These are phyloP conservation scores for Pungitius pungitius DNA, from an alignment of 2,113 vertebrate species.

Conservation along the genomic window DNA sequence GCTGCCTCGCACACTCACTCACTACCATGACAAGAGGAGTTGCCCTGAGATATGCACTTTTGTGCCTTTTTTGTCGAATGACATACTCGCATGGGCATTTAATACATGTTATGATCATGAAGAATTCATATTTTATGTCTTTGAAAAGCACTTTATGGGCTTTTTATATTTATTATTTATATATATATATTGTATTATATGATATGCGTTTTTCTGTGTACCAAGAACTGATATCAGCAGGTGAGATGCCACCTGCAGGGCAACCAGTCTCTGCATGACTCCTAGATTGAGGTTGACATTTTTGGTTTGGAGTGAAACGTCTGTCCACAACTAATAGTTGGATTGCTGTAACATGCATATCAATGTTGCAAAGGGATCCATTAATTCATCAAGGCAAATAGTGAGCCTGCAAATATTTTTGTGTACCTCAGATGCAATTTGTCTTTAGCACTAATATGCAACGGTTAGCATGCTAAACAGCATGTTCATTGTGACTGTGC, in stretches of 20 bases:
- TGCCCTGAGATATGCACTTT: neutral
- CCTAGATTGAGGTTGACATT: neutral
- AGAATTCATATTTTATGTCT: neutral
- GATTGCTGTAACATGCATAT: neutral
- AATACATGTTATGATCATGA: neutral
- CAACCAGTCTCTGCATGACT: neutral
- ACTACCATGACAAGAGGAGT: neutral
- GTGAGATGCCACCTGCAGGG: neutral
- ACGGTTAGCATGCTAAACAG: neutral
- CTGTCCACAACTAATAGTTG: neutral
- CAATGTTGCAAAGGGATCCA: neutral
- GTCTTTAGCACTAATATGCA: neutral
- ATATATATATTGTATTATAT: no score
- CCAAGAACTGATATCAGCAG: neutral
- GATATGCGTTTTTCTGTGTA: neutral
- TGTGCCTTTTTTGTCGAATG: neutral
- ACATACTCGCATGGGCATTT: neutral
- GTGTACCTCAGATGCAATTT: neutral
- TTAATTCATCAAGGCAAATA: neutral
- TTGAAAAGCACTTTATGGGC: neutral
- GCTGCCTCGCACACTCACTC: neutral
- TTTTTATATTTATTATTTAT: constrained; percentile 6
- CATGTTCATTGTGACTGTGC: neutral
- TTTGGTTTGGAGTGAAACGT: neutral
- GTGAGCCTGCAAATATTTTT: neutral